Evolutionary conservation across 2,113 vertebrate species (phyloP), one percentile per base, ranked within the genome.

Genomic region (Electrona antarctica): DNA sequence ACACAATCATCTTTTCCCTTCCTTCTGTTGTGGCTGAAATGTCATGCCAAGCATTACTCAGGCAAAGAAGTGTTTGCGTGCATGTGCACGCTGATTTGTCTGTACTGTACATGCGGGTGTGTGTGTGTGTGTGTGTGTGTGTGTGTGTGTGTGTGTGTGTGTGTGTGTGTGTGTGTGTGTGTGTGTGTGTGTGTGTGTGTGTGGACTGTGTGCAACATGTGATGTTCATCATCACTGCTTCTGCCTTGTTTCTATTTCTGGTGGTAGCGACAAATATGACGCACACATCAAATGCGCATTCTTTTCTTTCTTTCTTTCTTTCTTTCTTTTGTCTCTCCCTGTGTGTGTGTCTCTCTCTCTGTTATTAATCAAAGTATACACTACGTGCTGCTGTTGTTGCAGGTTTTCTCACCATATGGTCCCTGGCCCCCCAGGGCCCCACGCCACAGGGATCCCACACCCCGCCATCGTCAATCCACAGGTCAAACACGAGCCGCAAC

Each of bases 391-490:
- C 64, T 78, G 60, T 70, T 61, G 47, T 84, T 88, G 45, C 84
- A 99, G 98, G 98, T 99, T 99, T 90, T 97, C 98, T 6, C 98
- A 98, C 93, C 98, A 99, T 85, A 98, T 99, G 98, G 97, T 99
- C 78, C 97, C 97, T 62, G 97, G 97, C 77, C 97, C 97, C 85
- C 96, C 95, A 6, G 97, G 97, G 68, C 97, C 96, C 75, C 98
- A 98, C 74, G 93, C 97, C 90, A 99, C 97, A 84, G 97, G 98
- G 92, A 99, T 99, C 90, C 98, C 98, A 89, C 97, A 99, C 78
- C 98, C 98, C 33, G 97, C 98, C 79, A 99, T 99, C 74, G 97
- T 99, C 90, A 99, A 97, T 71, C 97, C 96, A 90, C 97, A 99
- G 94, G 96, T 99, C 91, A 99, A 99, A 86, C 98, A 99, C 68